phyloP scores from a whole-genome alignment of 2,888 invertebrate species.

The Meteorus colon region DNA sequence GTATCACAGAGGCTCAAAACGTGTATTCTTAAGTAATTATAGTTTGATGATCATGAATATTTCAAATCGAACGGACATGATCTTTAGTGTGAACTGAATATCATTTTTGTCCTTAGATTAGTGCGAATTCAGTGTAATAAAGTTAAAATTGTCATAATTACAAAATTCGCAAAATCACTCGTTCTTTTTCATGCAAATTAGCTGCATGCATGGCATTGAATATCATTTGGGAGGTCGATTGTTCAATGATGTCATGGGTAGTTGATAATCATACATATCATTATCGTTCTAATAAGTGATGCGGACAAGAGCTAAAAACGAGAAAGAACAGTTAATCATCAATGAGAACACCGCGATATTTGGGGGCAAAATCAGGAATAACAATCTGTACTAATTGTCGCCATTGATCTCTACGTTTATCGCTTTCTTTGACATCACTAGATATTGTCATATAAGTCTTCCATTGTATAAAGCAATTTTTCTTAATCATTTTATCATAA shows the following conservation, averaged over 20 bases:
- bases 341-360: slow-evolving; percentile 57
- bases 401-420: slow-evolving; percentile 63
- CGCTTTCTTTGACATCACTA: slow-evolving; percentile 63
- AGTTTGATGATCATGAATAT: background rate
- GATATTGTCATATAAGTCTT: slow-evolving; percentile 59
- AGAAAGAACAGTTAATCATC: slow-evolving; percentile 52
- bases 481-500: slow-evolving; percentile 55
- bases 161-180: background rate
- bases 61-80: background rate
- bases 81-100: background rate
- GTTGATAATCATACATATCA: slow-evolving; percentile 3
- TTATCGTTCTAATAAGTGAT: too few relatives aligned
- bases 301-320: background rate
- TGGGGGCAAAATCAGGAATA: slow-evolving; percentile 67
- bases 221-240: background rate
- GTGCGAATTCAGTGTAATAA: slow-evolving; percentile 53
- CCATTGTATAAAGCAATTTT: slow-evolving; percentile 61
- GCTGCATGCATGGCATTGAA: too few relatives aligned
- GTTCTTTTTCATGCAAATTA: background rate
- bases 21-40: slow-evolving; percentile 29
- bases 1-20: slow-evolving; percentile 38
- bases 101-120: background rate
- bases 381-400: slow-evolving; percentile 65
- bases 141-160: background rate
- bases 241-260: slow-evolving; percentile 34